Percentiles rank a stretch among this genome's conserved stretches.
Conservation (phyloP, 1,140 invertebrate species). For the Drosophila busckii region DNA sequence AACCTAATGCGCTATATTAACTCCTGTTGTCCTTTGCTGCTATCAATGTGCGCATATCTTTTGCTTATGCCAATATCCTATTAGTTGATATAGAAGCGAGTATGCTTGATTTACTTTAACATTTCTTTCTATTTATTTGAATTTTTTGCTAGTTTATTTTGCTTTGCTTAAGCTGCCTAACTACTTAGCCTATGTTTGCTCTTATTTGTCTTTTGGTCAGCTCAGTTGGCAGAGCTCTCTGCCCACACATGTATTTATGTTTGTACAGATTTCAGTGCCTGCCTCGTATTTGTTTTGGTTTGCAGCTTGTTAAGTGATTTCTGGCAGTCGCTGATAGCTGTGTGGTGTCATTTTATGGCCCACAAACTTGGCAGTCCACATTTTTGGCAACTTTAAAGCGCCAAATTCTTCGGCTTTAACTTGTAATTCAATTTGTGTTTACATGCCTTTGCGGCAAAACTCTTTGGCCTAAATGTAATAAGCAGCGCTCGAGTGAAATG, state of each 20-base stretch:
- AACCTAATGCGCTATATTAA: constrained; percentile 60
- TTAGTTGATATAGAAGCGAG: background rate
- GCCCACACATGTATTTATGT: constrained; percentile 24
- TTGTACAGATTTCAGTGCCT: constrained; percentile 16
- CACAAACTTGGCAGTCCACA: constrained; percentile 16
- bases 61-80: constrained; percentile 7
- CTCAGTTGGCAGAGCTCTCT: too few species aligned
- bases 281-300: constrained; percentile 18
- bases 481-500: background rate
- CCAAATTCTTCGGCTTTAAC: background rate
- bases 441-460: too few species aligned
- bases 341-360: constrained; percentile 34
- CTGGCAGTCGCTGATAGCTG: constrained; percentile 1
- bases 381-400: background rate
- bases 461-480: too few species aligned
- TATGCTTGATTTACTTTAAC: background rate
- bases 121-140: background rate
- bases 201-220: too few species aligned
- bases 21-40: constrained; percentile 8
- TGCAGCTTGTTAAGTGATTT: constrained; percentile 48
- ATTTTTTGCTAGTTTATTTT: too few species aligned
- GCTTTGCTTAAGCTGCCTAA: too few species aligned
- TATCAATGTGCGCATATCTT: constrained; percentile 16
- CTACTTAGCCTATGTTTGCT: too few species aligned
- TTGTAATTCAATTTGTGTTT: too few species aligned